phyloP scores from a whole-genome alignment of 2,797 vertebrate species.

The Pseudomugil gertrudae region DNA sequence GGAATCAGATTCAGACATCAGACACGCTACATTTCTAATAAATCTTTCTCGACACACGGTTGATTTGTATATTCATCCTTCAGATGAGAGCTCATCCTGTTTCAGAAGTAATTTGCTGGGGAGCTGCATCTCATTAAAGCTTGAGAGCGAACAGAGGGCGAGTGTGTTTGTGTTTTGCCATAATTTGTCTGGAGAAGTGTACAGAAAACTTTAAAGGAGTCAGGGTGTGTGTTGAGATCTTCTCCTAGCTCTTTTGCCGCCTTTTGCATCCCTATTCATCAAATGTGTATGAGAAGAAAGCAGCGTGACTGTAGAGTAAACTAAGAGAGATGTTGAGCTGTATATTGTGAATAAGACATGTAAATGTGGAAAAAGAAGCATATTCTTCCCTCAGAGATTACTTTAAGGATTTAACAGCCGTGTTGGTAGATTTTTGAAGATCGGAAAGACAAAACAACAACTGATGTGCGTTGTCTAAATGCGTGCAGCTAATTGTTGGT shows the following conservation, averaged over 20 bases:
- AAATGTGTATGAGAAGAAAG: constrained; percentile 40
- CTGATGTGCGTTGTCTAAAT: neutral
- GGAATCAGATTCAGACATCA: neutral
- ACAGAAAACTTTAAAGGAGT: constrained; percentile 26
- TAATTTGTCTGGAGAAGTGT: constrained; percentile 8
- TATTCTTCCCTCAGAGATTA: constrained; percentile 14
- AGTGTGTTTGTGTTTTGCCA: constrained; percentile 12
- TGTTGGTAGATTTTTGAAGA: neutral
- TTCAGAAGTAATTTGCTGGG: constrained; percentile 15
- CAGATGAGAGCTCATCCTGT: neutral
- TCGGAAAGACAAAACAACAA: constrained; percentile 1
- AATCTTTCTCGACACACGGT: neutral
- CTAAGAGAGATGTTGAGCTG: constrained; percentile 3
- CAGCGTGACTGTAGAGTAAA: constrained; percentile 13
- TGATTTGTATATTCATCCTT: constrained; percentile 15
- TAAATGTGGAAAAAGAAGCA: constrained; percentile 18
- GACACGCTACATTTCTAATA: neutral
- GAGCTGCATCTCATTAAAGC: constrained; percentile 13
- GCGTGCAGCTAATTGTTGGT: neutral
- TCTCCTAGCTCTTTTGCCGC: constrained; percentile 9
- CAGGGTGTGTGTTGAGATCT: constrained; percentile 26
- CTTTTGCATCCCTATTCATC: constrained; percentile 25
- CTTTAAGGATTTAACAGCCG: neutral
- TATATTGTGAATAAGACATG: constrained; percentile 30
- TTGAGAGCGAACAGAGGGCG: neutral